phyloP scores from a whole-genome alignment of 1,140 invertebrate species.

The Nephila pilipes region DNA sequence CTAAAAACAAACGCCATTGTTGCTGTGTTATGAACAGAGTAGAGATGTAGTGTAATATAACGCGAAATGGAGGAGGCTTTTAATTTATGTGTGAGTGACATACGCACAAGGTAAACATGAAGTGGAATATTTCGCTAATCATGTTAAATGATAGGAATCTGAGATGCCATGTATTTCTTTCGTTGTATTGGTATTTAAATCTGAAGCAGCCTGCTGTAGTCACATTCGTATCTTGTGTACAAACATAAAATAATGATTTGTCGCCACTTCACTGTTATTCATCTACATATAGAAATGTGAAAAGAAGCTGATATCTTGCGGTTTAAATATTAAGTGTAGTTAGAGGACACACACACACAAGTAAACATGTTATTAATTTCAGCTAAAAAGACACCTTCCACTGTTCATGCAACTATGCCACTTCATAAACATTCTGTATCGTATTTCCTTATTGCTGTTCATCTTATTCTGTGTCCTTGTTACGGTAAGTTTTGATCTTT shows the following conservation, averaged over 20 bases:
- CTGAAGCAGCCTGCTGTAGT: slow-evolving; percentile 47
- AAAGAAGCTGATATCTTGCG: neutral
- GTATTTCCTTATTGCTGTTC: slow-evolving; percentile 64
- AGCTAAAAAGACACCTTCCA: neutral
- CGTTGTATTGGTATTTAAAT: slow-evolving; percentile 64
- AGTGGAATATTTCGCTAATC: neutral
- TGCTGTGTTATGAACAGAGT: slow-evolving; percentile 17
- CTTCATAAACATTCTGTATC: slow-evolving; percentile 35
- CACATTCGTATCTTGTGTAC: slow-evolving; percentile 35
- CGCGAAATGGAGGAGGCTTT: neutral
- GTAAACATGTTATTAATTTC: slow-evolving; percentile 48
- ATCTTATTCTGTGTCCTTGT: slow-evolving; percentile 45
- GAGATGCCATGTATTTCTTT: neutral
- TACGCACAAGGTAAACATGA: slow-evolving; percentile 21
- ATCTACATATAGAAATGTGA: neutral
- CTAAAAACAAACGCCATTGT: slow-evolving; percentile 69
- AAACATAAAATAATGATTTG: slow-evolving; percentile 46
- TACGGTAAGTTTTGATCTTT: slow-evolving; percentile 37
- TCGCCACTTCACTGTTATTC: neutral
- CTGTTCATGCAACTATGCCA: neutral
- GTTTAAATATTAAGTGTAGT: neutral
- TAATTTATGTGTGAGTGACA: neutral
- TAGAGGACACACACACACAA: neutral
- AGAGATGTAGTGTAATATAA: neutral
- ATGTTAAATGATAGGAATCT: slow-evolving; percentile 1